These are phyloP conservation scores for Mugil cephalus DNA, from an alignment of 2,113 vertebrate genomes.

Conservation along the genomic window DNA sequence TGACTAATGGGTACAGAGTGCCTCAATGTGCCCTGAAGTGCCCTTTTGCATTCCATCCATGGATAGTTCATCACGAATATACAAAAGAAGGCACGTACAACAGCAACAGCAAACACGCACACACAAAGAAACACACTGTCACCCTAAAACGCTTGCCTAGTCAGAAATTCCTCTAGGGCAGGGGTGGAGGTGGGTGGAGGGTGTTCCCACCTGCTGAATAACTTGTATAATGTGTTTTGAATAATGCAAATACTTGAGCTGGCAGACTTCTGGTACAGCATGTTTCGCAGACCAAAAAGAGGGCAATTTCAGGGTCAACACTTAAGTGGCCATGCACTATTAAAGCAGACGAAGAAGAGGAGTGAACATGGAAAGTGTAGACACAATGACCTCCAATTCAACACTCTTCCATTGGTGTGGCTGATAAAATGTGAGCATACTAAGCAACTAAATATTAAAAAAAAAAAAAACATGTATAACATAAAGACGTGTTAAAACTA, in stretches of 20 bases:
- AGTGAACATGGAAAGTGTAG: too few relatives aligned
- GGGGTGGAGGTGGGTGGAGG: neutral
- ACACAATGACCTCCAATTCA: too few relatives aligned
- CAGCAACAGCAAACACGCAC: slow-evolving; percentile 7
- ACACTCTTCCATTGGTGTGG: too few relatives aligned
- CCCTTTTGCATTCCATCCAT: slow-evolving; percentile 37
- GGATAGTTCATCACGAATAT: slow-evolving; percentile 22
- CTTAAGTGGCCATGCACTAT: slow-evolving; percentile 37
- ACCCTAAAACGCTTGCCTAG: slow-evolving; percentile 35
- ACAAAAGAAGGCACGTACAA: neutral
- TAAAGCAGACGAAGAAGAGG: neutral
- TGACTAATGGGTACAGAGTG: slow-evolving; percentile 59
- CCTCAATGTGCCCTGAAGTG: slow-evolving; percentile 42
- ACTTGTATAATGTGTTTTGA: slow-evolving; percentile 60
- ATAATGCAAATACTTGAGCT: slow-evolving; percentile 58
- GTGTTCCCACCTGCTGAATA: slow-evolving; percentile 46
- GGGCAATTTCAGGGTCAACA: slow-evolving; percentile 47
- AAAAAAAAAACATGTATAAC: too few relatives aligned
- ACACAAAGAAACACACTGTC: slow-evolving; percentile 10
- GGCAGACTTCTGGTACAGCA: slow-evolving; percentile 32
- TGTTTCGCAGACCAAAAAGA: slow-evolving; percentile 49
- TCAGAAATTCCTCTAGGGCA: slow-evolving; percentile 46
- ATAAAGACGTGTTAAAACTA: too few relatives aligned
- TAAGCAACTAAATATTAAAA: neutral
- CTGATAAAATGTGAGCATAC: neutral